These are phyloP conservation scores for Acanthurus lineatus DNA, from an alignment of 2,797 vertebrate species.

Conservation along the genomic window DNA sequence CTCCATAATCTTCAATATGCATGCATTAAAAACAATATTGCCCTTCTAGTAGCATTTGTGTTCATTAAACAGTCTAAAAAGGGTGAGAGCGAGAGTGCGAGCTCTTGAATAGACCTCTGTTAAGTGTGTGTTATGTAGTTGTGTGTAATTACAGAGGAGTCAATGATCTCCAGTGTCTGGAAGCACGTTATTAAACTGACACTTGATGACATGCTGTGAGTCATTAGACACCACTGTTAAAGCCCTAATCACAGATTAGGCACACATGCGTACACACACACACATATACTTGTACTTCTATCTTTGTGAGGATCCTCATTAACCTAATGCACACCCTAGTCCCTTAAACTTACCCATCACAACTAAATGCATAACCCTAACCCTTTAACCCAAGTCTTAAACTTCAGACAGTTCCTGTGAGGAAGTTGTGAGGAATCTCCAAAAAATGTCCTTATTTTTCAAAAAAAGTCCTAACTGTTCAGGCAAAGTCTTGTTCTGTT, in stretches of 20 bases:
- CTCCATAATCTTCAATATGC: slow-evolving; percentile 7
- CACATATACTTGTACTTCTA: background rate
- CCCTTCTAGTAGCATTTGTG: slow-evolving; percentile 18
- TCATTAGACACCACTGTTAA: slow-evolving; percentile 76
- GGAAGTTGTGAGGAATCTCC: too few species aligned
- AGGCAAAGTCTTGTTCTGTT: too few species aligned
- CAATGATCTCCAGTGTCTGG: slow-evolving; percentile 72
- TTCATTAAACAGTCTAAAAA: slow-evolving; percentile 54
- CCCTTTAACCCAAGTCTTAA: too few species aligned
- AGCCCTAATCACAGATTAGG: slow-evolving; percentile 68
- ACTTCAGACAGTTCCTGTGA: too few species aligned
- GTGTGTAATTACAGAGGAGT: slow-evolving; percentile 80
- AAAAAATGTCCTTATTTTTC: too few species aligned
- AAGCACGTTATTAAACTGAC: slow-evolving; percentile 77
- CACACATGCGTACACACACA: slow-evolving; percentile 13
- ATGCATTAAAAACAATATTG: slow-evolving; percentile 22
- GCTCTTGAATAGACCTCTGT: slow-evolving; percentile 39
- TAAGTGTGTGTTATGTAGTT: slow-evolving; percentile 62
- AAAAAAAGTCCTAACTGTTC: too few species aligned
- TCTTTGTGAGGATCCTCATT: too few species aligned
- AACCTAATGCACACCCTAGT: too few species aligned
- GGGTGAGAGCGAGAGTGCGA: slow-evolving; percentile 19
- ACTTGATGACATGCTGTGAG: slow-evolving; percentile 72
- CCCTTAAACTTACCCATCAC: too few species aligned
- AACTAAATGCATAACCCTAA: too few species aligned